phyloP scores from a whole-genome alignment of 2,797 vertebrate species.

The Ctenopoma kingsleyae region DNA sequence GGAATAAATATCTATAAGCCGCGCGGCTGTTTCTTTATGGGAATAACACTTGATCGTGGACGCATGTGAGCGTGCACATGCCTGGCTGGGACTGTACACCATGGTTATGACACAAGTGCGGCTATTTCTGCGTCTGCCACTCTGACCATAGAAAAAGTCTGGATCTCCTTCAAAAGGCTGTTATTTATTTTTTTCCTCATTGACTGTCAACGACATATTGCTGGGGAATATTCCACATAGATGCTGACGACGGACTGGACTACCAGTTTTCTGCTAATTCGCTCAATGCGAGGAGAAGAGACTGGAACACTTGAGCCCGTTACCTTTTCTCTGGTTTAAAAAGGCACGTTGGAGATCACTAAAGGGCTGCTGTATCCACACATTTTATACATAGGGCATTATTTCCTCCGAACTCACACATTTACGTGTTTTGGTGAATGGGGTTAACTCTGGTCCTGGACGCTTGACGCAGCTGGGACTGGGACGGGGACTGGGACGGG shows the following conservation, averaged over 20 bases:
- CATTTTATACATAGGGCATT: constrained; percentile 31
- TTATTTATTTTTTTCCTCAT: background rate
- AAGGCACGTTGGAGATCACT: constrained; percentile 54
- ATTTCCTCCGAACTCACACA: constrained; percentile 34
- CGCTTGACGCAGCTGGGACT: constrained; percentile 72
- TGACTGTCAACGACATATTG: constrained; percentile 21
- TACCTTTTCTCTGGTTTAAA: constrained; percentile 45
- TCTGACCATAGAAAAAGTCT: constrained; percentile 55
- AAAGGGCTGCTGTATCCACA: constrained; percentile 35
- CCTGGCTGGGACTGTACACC: constrained; percentile 62
- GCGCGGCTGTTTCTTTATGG: constrained; percentile 56
- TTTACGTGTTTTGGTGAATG: constrained; percentile 68
- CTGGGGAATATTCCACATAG: constrained; percentile 67
- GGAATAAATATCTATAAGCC: constrained; percentile 69
- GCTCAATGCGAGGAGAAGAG: constrained; percentile 46
- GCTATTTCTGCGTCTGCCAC: constrained; percentile 48
- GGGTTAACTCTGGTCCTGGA: constrained; percentile 69
- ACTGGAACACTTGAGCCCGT: constrained; percentile 56
- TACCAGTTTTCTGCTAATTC: constrained; percentile 63
- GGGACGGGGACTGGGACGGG: constrained; percentile 62
- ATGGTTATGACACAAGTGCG: constrained; percentile 64
- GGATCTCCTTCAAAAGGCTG: constrained; percentile 55
- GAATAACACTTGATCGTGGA: constrained; percentile 67
- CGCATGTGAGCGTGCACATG: constrained; percentile 56
- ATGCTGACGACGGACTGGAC: constrained; percentile 67